These are phyloP conservation scores for Peucedramus taeniatus DNA, from an alignment of 2,113 vertebrate species.

Conservation along the genomic window DNA sequence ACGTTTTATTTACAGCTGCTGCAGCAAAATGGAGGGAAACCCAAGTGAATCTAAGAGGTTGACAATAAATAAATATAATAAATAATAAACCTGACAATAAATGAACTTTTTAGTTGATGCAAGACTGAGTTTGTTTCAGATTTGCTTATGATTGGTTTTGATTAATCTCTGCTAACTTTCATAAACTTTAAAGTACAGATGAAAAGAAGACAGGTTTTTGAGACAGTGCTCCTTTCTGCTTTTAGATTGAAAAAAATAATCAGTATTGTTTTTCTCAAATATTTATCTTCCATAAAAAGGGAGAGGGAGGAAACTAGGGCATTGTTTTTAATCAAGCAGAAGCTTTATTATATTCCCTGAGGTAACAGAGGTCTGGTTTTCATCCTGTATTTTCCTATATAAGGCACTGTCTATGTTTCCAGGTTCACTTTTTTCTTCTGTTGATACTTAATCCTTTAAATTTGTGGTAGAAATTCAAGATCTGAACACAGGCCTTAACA, in stretches of 20 bases:
- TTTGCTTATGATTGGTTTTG: not conserved
- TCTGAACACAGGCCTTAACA: not conserved
- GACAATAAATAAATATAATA: no score
- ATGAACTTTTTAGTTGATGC: not conserved
- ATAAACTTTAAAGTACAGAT: not conserved
- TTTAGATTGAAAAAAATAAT: not conserved
- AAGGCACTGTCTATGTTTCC: not conserved
- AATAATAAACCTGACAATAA: not conserved
- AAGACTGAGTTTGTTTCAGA: not conserved
- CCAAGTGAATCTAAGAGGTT: not conserved
- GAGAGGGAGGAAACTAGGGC: not conserved
- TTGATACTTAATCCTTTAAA: not conserved
- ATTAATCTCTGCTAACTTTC: not conserved
- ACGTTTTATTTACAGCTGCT: not conserved
- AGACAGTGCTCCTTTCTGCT: not conserved
- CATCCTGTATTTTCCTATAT: not conserved
- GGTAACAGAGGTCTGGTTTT: not conserved
- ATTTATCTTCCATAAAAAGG: not conserved
- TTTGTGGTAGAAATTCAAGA: not conserved
- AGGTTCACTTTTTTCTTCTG: not conserved
- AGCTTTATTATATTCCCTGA: not conserved
- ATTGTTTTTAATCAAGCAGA: not conserved
- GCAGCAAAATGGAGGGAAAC: not conserved
- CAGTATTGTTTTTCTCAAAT: not conserved
- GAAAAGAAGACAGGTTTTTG: not conserved